Evolutionary conservation across 2,113 vertebrate genomes (phyloP), one percentile per base, ranked within the genome.

Genomic region (Columba livia): DNA sequence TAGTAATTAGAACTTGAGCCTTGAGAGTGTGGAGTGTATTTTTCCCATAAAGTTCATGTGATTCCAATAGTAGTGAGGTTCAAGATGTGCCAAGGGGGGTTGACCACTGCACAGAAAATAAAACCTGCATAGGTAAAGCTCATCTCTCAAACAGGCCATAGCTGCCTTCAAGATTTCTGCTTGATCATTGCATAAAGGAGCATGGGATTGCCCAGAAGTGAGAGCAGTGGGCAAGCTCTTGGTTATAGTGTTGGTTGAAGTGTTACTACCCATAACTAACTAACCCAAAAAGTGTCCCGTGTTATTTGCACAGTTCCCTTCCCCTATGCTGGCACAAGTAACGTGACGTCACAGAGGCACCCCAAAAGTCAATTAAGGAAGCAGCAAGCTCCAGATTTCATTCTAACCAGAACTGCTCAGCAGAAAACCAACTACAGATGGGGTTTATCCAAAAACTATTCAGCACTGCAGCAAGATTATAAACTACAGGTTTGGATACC

Each of bases 1-100:
- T 47, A 92, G 75, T 91, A 88, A 90, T 93, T 90, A 93, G 38
- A 64, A 75, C 64, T 61, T 74, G 60, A 84, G 56, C 17, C 25
- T 67, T 93, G 48, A 61, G 48, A 75, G 38, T 12, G 9, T 36
- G 24, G 48, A 88, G 53, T 67, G 83, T 38, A 29, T 81, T 91
- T 87, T 83, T 58, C 56, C 56, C 69, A 79, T 74, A 66, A 83
- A 85, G 14, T 31, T 56, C 9, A 1, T 32, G 75, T 1, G 1
- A 84, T 24, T 26, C 18, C 71, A 79, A 56, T 16, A 34, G 4
- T 16, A 47, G 42, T 53, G 64, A 88, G 72, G 44, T n/a, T 26
- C 7, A 6, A 64, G 85, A 40, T 0, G 1, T 82, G 60, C 58
- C 72, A 36, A 73, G n/a, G 28, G 38, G n/a, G 15, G 38, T 26